Base-by-base conservation (phyloP, 2,113 vertebrate species). In the Chaetops frenatus region DNA sequence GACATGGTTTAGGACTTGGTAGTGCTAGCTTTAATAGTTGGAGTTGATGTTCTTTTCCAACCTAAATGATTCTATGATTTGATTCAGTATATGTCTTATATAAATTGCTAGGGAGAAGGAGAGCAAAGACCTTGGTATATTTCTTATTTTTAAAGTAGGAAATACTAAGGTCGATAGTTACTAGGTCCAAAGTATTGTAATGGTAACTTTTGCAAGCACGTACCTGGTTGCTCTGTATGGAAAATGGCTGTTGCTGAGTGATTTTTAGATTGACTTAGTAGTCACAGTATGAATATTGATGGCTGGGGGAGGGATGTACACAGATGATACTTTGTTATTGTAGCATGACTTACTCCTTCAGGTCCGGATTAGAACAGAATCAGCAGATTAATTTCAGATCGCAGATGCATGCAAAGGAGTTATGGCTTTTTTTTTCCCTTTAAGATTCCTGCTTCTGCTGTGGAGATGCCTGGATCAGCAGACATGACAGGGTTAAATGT, bases 391-490 rank as follows among this genome's bases (percentile, higher is more conserved):
- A 64, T 90, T 85, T 57, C n/a, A 66, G 4, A 4, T 71, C 70
- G 27, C 27, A 74, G 22, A 31, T 24, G 11, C 13, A 25, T 65
- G 35, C 40, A 72, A 66, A 87, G 21, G 15, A 58, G 51, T 73
- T 51, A 54, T 0, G 3, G 2, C 12, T 50, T 88, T 60, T 84
- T 91, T 95, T 20, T 24, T 98, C 95, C 38, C 47, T 81, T 92
- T 74, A 96, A 99, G 99, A 99, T 99, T 91, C 99, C 99, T 71
- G 97, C 98, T 56, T 99, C 99, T 45, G 99, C 99, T 13, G 99
- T 99, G 83, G 99, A 99, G 97, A 99, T 99, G 99, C 99, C 99
- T 27, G 99, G 99, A 76, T 98, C 99, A 31, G 97, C 99, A 20
- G 99, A 99, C 35, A 87, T 99, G 61, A 98, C 98, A 4, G 99